Evolutionary conservation across 2,113 vertebrate genomes (phyloP), one percentile per base, ranked within the genome.

Genomic region (Panurus biarmicus): DNA sequence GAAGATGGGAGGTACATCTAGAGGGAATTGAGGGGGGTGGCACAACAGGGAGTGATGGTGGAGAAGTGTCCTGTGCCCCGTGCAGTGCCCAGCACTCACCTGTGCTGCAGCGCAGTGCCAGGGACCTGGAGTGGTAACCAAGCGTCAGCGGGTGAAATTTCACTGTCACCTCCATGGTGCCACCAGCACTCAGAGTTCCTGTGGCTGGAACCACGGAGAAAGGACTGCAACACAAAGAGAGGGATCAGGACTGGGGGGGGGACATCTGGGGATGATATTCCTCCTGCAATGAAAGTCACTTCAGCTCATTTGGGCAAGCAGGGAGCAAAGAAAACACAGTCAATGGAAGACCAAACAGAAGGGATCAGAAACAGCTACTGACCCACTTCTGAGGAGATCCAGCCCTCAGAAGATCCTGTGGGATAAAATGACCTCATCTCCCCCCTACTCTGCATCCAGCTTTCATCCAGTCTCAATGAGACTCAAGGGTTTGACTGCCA

Each of bases 141-240:
- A 65, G 56, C 8, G 76, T 97, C 93, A 96, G 96, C 0, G 99
- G 98, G 25, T 98, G 95, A 87, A 98, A 99, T 24, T 94, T 82
- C 72, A 99, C 96, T 5, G 97, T 98, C 70, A 99, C 97, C 80
- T 98, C 97, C 96, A 98, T 95, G 92, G 95, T 80, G 25, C 98
- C 97, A 5, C 98, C 98, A 31, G 97, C 60, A 4, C 87, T 97
- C 31, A 99, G 97, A 22, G 95, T 98, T 48, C 98, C 98, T 3
- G 54, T 15, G 14, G 96, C 76, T 2, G 98, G 98, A 10, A 97
- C 97, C 8, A 98, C 97, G 7, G 97, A 97, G 96, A 99, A 99
- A 38, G 99, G 98, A 24, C 99, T 99, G 96, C n/a, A 96, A 95
- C 20, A 75, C 35, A 96, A 33, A 87, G 22, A 82, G 10, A 54